These are phyloP conservation scores for Teleiodes luculella DNA, from an alignment of 2,888 invertebrate species.

Conservation along the genomic window DNA sequence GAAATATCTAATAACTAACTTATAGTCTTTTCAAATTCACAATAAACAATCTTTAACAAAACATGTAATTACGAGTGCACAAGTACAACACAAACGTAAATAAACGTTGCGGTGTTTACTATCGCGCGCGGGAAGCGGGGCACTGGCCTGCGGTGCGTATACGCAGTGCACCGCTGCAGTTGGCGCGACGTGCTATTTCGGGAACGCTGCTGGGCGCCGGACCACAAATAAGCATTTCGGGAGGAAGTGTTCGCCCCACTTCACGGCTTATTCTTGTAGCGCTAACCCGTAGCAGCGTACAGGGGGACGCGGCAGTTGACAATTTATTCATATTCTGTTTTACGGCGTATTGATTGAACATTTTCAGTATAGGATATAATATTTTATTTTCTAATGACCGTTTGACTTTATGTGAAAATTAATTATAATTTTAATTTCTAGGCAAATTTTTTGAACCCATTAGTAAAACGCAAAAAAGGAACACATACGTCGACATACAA, in stretches of 20 bases:
- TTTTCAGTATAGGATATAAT: no score
- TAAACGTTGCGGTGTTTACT: constrained; percentile 6
- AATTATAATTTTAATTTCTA: no score
- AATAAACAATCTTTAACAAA: background rate
- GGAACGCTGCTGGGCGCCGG: constrained; percentile 12
- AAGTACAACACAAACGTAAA: constrained; percentile 2
- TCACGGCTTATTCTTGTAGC: constrained; percentile 12
- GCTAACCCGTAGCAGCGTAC: constrained; percentile 7
- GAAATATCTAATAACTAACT: background rate
- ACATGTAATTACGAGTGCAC: background rate
- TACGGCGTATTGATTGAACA: background rate
- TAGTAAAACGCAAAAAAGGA: no score
- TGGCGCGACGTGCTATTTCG: constrained; percentile 26
- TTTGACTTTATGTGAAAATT: no score
- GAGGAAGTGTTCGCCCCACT: constrained; percentile 33
- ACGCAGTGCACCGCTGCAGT: constrained; percentile 6
- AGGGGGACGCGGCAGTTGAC: background rate
- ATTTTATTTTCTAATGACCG: no score
- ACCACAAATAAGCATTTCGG: constrained; percentile 35
- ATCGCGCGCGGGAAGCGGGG: background rate
- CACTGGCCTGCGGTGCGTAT: constrained; percentile 8
- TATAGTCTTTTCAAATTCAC: background rate
- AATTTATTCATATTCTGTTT: background rate
- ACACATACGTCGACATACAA: no score
- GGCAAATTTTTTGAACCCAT: no score